A percentile compares a stretch with the other conserved stretches of the same genome.
Conservation (phyloP, 2,888 invertebrate species). For the Cheiracanthium punctorium region DNA sequence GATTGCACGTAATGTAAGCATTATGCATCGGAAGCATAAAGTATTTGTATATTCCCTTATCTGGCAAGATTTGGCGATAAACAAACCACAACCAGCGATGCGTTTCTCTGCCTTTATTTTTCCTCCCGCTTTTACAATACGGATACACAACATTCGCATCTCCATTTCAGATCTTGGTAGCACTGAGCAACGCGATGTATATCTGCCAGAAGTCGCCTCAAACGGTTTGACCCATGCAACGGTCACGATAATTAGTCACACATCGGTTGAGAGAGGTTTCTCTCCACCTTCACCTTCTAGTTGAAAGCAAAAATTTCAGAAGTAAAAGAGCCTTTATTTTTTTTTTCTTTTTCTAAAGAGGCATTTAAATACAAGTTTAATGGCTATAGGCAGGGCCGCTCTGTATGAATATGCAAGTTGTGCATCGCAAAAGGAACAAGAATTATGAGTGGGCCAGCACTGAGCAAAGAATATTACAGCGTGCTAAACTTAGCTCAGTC, state of each 20-base stretch:
- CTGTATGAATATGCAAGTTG: no score
- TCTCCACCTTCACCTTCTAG: no score
- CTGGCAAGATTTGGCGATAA: neutral
- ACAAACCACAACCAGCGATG: neutral
- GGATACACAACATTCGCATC: neutral
- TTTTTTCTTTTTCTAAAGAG: no score
- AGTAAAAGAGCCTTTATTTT: no score
- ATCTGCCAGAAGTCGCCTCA: neutral
- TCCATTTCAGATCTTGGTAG: neutral
- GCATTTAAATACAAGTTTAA: no score
- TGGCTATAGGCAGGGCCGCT: no score
- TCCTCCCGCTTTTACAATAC: neutral
- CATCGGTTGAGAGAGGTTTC: neutral
- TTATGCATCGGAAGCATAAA: neutral
- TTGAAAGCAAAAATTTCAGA: no score
- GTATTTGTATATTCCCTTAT: neutral
- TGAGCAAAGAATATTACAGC: no score
- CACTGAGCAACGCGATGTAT: neutral
- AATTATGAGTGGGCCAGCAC: no score
- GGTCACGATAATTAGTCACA: conserved; percentile 27
- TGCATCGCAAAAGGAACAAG: no score
- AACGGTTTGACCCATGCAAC: conserved; percentile 20
- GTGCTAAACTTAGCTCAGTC: no score
- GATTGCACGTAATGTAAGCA: neutral
- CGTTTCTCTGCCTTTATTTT: no score